Conservation (phyloP, 2,797 vertebrate species). For the Leontopithecus rosalia region DNA sequence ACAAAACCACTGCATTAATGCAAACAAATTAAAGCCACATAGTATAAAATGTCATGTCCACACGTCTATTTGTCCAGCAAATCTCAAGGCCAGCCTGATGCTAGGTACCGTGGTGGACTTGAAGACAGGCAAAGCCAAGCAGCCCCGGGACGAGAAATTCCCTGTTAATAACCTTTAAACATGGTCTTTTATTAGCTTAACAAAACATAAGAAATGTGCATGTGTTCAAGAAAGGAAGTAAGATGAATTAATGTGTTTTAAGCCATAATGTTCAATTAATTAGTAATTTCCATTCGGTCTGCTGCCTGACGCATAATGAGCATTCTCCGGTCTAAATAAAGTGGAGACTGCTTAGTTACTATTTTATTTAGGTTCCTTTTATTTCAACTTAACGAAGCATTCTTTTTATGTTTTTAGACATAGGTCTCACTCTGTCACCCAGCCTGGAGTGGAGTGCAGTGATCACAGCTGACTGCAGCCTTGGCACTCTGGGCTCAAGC, state of each 20-base stretch:
- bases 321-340: constrained; percentile 20
- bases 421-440: neutral
- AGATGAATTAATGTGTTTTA: constrained; percentile 48
- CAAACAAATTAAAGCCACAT: constrained; percentile 36
- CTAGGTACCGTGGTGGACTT: neutral
- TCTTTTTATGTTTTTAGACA: neutral
- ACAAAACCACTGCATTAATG: constrained; percentile 49
- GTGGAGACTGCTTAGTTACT: neutral
- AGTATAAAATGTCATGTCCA: constrained; percentile 1
- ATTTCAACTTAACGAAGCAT: neutral
- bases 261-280: constrained; percentile 57
- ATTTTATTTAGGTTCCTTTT: constrained; percentile 15
- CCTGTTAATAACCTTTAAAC: constrained; percentile 43
- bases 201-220: constrained; percentile 3
- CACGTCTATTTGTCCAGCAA: neutral
- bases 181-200: constrained; percentile 36
- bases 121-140: neutral
- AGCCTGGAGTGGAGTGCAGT: neutral
- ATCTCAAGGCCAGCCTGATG: neutral
- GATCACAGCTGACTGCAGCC: neutral
- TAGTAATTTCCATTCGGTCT: constrained; percentile 54
- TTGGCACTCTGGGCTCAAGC: neutral
- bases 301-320: neutral
- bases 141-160: constrained; percentile 19
- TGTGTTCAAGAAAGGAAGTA: constrained; percentile 16